Evolutionary conservation across 2,797 vertebrate species (phyloP), one percentile per base, ranked within the genome.

Genomic region (Hoplostethus mediterraneus): DNA sequence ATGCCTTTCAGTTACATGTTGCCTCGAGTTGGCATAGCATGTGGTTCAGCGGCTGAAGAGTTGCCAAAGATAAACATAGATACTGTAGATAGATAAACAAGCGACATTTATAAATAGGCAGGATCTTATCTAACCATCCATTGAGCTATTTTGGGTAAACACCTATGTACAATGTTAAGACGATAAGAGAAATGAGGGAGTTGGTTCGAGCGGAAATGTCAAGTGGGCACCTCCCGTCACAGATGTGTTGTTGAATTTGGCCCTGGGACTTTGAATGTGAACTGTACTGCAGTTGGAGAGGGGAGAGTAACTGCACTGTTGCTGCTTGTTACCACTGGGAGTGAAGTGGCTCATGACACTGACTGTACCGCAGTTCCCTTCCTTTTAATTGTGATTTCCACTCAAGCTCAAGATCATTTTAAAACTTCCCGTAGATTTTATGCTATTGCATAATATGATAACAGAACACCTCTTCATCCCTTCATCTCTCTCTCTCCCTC

Each of bases 381-480:
- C 52, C 65, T 69, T 52, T 67, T 77, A 69, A 87, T 83, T 67
- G 70, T 49, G 16, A 59, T 87, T 85, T 90, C 81, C 86, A 86
- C 58, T 70, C 58, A 28, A 49, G 63, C 71, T 58, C 53, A 75
- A 64, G 62, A 73, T 80, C 64, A 73, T 70, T 78, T 49, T 33
- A 36, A 81, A 87, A 67, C 86, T 74, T 81, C 77, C 64, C 71
- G 79, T 75, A 80, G 81, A 72, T 80, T 78, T 86, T 70, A 74
- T 63, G 40, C 52, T 60, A 67, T 87, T 90, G 76, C 84, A 44
- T 90, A 90, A 83, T 76, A 70, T 65, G 47, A 51, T 55, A 61
- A 77, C 66, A 72, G 80, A 80, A 21, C 55, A 10, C 9, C 67
- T 82, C 84, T 90, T 77, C 74, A 80, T 82, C 84, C 79, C 82